phyloP scores from a whole-genome alignment of 2,888 invertebrate species.

The Oegoconia quadripuncta region DNA sequence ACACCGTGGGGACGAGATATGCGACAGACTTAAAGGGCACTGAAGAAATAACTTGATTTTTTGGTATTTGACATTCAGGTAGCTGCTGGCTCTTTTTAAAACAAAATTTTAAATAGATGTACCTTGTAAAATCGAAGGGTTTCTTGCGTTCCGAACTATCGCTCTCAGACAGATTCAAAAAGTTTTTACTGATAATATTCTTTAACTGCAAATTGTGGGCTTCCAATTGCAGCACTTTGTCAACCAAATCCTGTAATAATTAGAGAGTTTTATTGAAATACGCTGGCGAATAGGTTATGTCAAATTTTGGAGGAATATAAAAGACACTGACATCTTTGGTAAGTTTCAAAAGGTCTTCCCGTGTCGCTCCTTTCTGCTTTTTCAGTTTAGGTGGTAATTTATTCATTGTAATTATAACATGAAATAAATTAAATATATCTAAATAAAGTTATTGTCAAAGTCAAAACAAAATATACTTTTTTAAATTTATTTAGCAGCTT shows the following conservation, averaged over 20 bases:
- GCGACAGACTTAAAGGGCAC: no score
- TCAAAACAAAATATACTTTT: no score
- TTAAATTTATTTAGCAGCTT: no score
- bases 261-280: conserved; percentile 8
- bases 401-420: conserved; percentile 29
- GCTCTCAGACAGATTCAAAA: conserved; percentile 32
- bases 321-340: conserved; percentile 47
- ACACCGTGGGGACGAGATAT: no score
- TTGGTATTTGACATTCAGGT: no score
- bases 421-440: no score
- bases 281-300: conserved; percentile 25
- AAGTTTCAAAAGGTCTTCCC: conserved; percentile 44
- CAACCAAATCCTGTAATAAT: conserved; percentile 82
- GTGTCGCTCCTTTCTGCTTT: conserved; percentile 29
- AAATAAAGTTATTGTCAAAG: no score
- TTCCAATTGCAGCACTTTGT: conserved; percentile 84
- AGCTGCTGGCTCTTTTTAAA: no score
- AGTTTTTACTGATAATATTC: conserved; percentile 81
- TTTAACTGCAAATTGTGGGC: conserved; percentile 89
- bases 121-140: conserved; percentile 82
- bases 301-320: not conserved
- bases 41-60: no score
- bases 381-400: conserved; percentile 43
- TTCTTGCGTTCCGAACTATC: conserved; percentile 39
- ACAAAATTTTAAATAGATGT: no score